Conservation (phyloP, 1,140 invertebrate species). For the Parasteatoda tepidariorum region DNA sequence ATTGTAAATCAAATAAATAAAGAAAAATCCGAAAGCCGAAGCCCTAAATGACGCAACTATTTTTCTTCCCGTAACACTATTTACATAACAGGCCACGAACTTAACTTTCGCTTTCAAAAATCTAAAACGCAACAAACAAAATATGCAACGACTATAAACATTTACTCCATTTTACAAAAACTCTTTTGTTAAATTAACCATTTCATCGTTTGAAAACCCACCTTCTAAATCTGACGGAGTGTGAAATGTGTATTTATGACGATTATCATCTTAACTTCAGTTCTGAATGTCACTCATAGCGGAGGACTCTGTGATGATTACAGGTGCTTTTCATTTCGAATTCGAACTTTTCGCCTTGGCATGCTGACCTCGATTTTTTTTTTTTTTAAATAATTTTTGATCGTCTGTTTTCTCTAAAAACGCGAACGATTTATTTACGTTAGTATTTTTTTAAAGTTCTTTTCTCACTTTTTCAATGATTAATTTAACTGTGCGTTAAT, state of each 20-base stretch:
- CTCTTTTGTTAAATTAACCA: neutral
- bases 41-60: too few relatives aligned
- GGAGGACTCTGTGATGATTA: slow-evolving; percentile 22
- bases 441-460: too few relatives aligned
- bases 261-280: slow-evolving; percentile 16
- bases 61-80: too few relatives aligned
- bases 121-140: too few relatives aligned
- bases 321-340: neutral
- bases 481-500: too few relatives aligned
- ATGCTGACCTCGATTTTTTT: slow-evolving; percentile 35
- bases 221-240: neutral
- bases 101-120: too few relatives aligned
- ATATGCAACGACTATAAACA: too few relatives aligned
- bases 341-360: slow-evolving; percentile 30
- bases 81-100: too few relatives aligned
- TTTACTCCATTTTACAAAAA: neutral
- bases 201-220: neutral
- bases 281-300: slow-evolving; percentile 29
- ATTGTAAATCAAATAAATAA: too few relatives aligned
- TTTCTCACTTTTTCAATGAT: too few relatives aligned
- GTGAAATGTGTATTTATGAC: slow-evolving; percentile 29
- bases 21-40: too few relatives aligned
- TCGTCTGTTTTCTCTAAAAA: neutral
- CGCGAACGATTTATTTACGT: neutral
- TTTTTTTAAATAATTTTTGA: neutral